Evolutionary conservation across 23 tunicate genomes (phyloP), one percentile per base, ranked within the genome.

Genomic region (Styela clava): DNA sequence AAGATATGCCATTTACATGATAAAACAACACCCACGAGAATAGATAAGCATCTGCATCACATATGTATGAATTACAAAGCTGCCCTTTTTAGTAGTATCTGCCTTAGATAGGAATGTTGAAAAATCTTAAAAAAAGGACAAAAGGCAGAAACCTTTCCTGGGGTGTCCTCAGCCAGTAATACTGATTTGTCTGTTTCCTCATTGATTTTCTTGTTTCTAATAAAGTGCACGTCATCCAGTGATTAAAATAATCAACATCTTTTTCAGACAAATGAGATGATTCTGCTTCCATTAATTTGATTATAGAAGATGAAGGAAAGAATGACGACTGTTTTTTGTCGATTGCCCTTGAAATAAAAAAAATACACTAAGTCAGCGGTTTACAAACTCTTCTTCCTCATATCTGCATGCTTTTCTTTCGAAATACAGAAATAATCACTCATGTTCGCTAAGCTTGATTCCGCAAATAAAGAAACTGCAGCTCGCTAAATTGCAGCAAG

Each of bases 211-310:
- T 73, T 27, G 56, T 34, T 84, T 93, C 98, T 31, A 93, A 69
- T 21, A 93, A 84, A 24, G 81, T 83, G 64, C 98, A 93, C 30
- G 98, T 85, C 83, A 84, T 80, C 98, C 98, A 93, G 72, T 93
- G 98, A 9, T 79, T 64, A 68, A 93, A 93, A 84, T 93, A 93
- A 35, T 79, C 70, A 24, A 93, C 51, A 67, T 93, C 98, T 61
- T 67, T 67, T 34, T 63, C 34, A 27, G 35, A 68, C 35, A 93
- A 83, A 80, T 87, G 92, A 2, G 68, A 31, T 2, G 44, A 34
- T 33, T 34, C 51, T 33, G 78, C 74, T 51, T 33, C 82, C 80
- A 93, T 74, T 77, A 84, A 22, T 27, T 52, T 24, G 0, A 32
- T 21, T 33, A 93, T 29, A 5, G 79, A 85, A 16, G 77, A 16